Evolutionary conservation across 2,888 invertebrate genomes (phyloP).

Genomic region (Lottia scabra): DNA sequence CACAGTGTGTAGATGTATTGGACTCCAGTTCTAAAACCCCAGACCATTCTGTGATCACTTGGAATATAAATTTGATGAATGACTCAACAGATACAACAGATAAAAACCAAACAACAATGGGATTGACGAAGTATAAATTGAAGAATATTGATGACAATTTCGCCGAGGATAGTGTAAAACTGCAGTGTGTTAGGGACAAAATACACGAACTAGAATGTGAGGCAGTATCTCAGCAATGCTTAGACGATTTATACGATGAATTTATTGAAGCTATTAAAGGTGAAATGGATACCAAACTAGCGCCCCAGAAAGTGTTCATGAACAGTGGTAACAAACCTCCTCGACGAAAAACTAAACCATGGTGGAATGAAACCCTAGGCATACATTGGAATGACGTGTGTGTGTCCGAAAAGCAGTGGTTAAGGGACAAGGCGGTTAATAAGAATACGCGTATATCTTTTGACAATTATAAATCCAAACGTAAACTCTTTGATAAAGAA

Average conservation of each 20-base stretch:
- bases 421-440: not conserved
- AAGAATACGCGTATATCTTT: not conserved
- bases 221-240: not conserved
- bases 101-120: not conserved
- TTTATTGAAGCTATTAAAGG: not conserved
- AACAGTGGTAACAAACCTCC: not conserved
- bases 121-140: not conserved
- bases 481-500: not conserved
- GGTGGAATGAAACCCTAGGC: too few species aligned
- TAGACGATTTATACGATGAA: not conserved
- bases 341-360: not conserved
- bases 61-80: not conserved
- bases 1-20: not conserved
- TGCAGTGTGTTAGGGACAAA: not conserved
- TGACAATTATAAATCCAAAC: not conserved
- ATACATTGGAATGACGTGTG: not conserved
- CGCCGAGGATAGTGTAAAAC: not conserved
- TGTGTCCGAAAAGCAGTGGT: not conserved
- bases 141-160: not conserved
- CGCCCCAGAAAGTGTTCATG: not conserved
- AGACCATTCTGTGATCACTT: not conserved
- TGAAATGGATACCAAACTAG: not conserved
- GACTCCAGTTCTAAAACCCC: not conserved
- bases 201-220: not conserved
- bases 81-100: too few species aligned